Percentiles rank a stretch among this genome's conserved stretches.
These are phyloP conservation scores for Phyllopteryx taeniolatus DNA, from an alignment of 2,113 vertebrate species.

Conservation along the genomic window DNA sequence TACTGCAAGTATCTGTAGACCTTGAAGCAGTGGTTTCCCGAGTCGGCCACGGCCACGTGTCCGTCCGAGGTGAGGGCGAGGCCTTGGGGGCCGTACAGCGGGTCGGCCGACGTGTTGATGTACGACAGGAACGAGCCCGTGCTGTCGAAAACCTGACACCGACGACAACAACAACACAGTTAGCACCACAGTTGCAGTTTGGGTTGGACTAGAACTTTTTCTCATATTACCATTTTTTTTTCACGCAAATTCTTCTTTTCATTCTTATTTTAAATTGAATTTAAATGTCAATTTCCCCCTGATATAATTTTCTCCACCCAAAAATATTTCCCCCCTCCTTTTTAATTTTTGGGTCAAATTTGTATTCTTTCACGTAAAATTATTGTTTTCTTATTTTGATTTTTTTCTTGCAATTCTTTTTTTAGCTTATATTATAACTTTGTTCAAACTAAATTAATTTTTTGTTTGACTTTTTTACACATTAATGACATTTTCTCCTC, in stretches of 20 bases:
- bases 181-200: neutral
- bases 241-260: neutral
- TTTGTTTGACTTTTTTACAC: too few species aligned
- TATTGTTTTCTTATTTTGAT: neutral
- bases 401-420: neutral
- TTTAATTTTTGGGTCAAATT: too few species aligned
- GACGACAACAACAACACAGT: conserved; percentile 2
- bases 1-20: conserved; percentile 96
- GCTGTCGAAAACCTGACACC: conserved; percentile 90
- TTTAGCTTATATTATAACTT: too few species aligned
- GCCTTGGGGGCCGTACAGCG: conserved; percentile 92
- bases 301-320: too few species aligned
- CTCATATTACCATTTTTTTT: neutral
- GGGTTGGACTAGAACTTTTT: neutral
- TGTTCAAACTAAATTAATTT: too few species aligned
- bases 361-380: too few species aligned
- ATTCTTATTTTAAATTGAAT: too few species aligned
- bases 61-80: conserved; percentile 93
- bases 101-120: conserved; percentile 94
- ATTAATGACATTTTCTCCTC: too few species aligned
- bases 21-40: conserved; percentile 98
- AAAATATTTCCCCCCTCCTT: too few species aligned
- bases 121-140: conserved; percentile 94
- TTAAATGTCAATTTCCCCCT: too few species aligned
- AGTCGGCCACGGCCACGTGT: conserved; percentile 93